Evolutionary conservation across 2,113 vertebrate genomes (phyloP).

Genomic region (Genyomyrus donnyi): DNA sequence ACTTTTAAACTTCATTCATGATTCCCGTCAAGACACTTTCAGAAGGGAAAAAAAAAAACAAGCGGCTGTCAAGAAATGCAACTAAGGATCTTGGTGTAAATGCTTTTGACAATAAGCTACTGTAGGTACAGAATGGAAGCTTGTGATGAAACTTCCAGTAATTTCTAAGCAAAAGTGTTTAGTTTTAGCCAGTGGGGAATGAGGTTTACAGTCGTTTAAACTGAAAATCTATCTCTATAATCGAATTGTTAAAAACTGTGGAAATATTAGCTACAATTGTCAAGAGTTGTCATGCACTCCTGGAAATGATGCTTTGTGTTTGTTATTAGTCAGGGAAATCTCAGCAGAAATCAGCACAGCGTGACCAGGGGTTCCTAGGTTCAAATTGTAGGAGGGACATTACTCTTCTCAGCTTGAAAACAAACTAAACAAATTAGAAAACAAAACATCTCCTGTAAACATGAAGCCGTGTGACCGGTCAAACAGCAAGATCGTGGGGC

Average conservation of each 20-base stretch:
- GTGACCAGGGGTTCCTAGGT: not conserved
- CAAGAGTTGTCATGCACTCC: not conserved
- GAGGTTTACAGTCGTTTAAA: not conserved
- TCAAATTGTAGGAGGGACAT: not conserved
- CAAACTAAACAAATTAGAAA: not conserved
- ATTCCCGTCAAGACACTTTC: not conserved
- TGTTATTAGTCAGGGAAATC: not conserved
- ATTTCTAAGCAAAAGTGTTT: not conserved
- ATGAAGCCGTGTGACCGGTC: not conserved
- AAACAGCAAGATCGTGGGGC: not conserved
- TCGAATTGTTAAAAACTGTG: not conserved
- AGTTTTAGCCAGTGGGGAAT: not conserved
- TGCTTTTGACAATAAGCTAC: not conserved
- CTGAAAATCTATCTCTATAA: not conserved
- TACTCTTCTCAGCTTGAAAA: not conserved
- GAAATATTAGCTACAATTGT: not conserved
- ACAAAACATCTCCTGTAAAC: not conserved
- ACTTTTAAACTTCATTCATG: not conserved
- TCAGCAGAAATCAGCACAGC: not conserved
- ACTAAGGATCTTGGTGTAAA: not conserved
- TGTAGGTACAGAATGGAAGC: not conserved
- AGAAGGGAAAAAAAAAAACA: not conserved
- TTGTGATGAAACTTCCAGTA: constrained; percentile 3
- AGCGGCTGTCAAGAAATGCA: not conserved
- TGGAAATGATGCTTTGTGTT: not conserved